Conservation (phyloP, 2,888 invertebrate species). For the Brenthis hecate region DNA sequence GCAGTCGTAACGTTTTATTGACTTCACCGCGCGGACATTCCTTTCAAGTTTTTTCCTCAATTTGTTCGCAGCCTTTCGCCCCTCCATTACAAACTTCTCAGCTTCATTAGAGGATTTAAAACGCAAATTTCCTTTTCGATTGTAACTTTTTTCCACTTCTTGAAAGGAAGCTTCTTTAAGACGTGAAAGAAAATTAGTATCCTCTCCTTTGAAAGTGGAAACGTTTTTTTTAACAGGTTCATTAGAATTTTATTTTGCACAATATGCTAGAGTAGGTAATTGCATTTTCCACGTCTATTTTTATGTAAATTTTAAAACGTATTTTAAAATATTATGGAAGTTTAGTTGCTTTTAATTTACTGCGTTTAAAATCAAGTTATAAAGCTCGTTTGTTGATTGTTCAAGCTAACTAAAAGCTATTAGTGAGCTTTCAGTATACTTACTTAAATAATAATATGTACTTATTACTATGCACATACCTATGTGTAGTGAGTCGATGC, state of each 20-base stretch:
- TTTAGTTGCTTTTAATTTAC: background rate
- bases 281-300: slow-evolving; percentile 28
- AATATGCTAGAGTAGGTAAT: slow-evolving; percentile 74
- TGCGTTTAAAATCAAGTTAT: background rate
- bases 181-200: slow-evolving; percentile 80
- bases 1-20: slow-evolving; percentile 12
- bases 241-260: slow-evolving; percentile 64
- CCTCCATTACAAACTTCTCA: slow-evolving; percentile 81
- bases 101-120: slow-evolving; percentile 83
- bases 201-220: slow-evolving; percentile 75
- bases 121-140: slow-evolving; percentile 82
- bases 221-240: slow-evolving; percentile 73
- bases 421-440: too few relatives aligned
- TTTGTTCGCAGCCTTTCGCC: slow-evolving; percentile 77
- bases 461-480: too few relatives aligned
- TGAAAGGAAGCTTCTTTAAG: slow-evolving; percentile 80
- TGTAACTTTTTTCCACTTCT: slow-evolving; percentile 82
- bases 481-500: too few relatives aligned
- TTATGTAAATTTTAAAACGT: slow-evolving; percentile 24
- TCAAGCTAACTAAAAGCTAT: too few relatives aligned
- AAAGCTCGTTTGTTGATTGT: background rate
- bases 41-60: slow-evolving; percentile 67
- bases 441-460: too few relatives aligned
- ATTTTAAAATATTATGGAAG: background rate
- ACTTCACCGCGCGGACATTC: slow-evolving; percentile 29